Base-by-base conservation (phyloP, 2,888 invertebrate genomes). In the Dyspetes luteomarginatus region DNA sequence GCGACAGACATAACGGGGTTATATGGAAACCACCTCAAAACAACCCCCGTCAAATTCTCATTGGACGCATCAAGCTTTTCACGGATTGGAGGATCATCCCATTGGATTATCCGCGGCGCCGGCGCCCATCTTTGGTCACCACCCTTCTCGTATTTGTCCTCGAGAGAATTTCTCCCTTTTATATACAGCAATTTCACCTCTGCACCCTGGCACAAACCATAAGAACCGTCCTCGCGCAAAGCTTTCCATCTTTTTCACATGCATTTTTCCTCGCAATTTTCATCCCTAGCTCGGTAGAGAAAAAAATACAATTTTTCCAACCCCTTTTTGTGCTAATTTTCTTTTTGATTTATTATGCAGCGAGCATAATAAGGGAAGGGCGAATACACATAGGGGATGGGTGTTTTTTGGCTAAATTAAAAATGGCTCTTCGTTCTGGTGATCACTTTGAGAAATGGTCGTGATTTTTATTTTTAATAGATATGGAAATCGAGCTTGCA, bases 81-180 rank as follows among this genome's bases (percentile, higher is more conserved):
- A 81, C 85, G 88, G 89, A 90, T 90, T 91, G 90, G 91, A 84
- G 88, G 91, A 92, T 92, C 86, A 91, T 92, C 91, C 90, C 88
- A 91, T 91, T 91, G 92, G 91, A 92, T 92, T 90, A 92, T 92
- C 91, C 89, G 87, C 85, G 85, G 88, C 89, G 89, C 88, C 89
- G 88, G 88, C 90, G 89, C 89, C 82, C 73, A 56, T 69, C 45
- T 45, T 26, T 50, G 62, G 58, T 67, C 22, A 22, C 60, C 60
- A 67, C 67, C 52, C 55, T 26, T 50, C 30, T 60, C n/a, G 22
- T 15, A n/a, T 60, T 56, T 9, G 17, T 19, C 36, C 17, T 56
- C 26, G 30, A 22, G 58, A 36, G 58, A n/a, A 58, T 26, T 17
- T 24, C 28, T 71, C 26, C 12, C 36, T 1, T n/a, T n/a, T 12